phyloP scores from a whole-genome alignment of 2,113 vertebrate species.

The Nestor notabilis region DNA sequence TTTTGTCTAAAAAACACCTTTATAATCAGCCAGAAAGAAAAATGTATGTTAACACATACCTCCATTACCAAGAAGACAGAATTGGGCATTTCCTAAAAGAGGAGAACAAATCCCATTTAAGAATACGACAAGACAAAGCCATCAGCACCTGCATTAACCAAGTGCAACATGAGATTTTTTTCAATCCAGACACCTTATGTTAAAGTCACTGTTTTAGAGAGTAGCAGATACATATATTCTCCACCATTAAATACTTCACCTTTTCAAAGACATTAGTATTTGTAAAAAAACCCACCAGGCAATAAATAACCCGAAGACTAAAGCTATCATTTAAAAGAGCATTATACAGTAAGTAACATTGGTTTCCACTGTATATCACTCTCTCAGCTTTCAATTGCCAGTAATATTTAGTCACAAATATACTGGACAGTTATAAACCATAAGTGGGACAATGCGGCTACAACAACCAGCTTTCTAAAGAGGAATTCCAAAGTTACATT shows the following conservation, averaged over 20 bases:
- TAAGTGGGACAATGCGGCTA: neutral
- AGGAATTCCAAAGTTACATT: neutral
- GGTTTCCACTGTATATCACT: neutral
- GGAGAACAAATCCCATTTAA: conserved; percentile 37
- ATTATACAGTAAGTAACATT: neutral
- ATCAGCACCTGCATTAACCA: neutral
- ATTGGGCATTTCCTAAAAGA: conserved; percentile 92
- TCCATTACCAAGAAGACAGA: conserved; percentile 97
- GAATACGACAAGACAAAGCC: neutral
- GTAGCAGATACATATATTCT: neutral
- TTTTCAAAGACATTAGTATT: neutral
- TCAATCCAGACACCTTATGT: neutral
- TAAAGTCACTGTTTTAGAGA: neutral
- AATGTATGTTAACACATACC: conserved; percentile 73
- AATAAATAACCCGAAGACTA: neutral
- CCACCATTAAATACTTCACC: neutral
- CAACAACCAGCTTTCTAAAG: neutral
- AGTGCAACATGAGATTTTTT: neutral
- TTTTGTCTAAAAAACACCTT: neutral
- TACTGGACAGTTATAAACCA: neutral
- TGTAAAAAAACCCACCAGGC: neutral
- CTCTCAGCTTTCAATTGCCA: neutral
- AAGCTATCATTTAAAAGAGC: neutral
- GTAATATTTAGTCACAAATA: neutral
- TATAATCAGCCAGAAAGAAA: conserved; percentile 24